Evolutionary conservation across 2,888 invertebrate genomes (phyloP).

Genomic region (Ophioninae sp.): DNA sequence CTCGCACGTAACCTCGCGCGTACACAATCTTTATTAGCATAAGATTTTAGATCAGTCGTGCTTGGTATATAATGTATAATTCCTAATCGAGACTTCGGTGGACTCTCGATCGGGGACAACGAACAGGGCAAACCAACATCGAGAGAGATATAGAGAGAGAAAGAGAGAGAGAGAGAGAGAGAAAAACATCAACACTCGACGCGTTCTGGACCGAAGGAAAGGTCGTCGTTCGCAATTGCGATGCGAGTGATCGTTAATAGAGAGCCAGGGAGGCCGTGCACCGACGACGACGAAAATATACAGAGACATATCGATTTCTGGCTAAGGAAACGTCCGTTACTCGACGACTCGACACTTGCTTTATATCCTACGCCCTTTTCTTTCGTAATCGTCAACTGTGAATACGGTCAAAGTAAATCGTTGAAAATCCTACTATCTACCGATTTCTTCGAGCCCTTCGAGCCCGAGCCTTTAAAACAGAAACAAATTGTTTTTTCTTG

Average conservation of each 20-base stretch:
- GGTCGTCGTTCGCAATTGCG: conserved; percentile 35
- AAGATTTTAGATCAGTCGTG: conserved; percentile 50
- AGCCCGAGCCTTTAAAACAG: too few relatives aligned
- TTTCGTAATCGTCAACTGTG: neutral
- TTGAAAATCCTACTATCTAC: neutral
- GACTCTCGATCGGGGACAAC: conserved; percentile 61
- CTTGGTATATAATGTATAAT: conserved; percentile 45
- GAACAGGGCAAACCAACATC: conserved; percentile 28
- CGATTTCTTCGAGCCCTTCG: neutral
- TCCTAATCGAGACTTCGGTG: conserved; percentile 59
- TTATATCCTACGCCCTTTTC: neutral
- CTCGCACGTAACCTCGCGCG: neutral
- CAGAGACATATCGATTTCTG: conserved; percentile 10
- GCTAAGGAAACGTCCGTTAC: neutral
- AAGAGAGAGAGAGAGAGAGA: neutral
- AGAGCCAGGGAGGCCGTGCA: conserved; percentile 31
- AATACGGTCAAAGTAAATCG: neutral
- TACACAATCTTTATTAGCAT: conserved; percentile 56
- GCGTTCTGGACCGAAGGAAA: conserved; percentile 36
- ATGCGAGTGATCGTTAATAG: conserved; percentile 40
- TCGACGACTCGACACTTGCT: neutral
- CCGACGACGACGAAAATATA: conserved; percentile 4
- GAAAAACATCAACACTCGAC: neutral
- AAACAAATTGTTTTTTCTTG: too few relatives aligned
- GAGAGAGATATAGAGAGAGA: conserved; percentile 42